Base-by-base conservation (phyloP, 2,113 vertebrate genomes). In the Gavia stellata region DNA sequence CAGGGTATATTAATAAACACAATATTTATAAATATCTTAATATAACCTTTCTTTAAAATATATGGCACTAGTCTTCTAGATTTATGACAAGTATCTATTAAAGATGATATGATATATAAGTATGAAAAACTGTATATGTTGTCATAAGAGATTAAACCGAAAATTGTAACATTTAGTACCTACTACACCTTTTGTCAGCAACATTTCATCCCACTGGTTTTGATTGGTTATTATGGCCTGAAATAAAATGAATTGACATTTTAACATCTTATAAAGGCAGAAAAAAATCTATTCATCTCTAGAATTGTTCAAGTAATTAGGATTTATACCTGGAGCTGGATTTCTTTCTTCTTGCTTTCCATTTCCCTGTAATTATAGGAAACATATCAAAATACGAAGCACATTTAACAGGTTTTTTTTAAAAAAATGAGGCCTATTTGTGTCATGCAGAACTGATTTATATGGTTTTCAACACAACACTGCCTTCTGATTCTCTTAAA, bases 131-230 rank as follows among this genome's bases (percentile, higher is more conserved):
- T 49, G 11, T 9, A 71, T 5, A 21, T 40, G 38, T 31, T 19
- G 59, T 24, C n/a, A 50, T 38, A 4, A 68, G 14, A 44, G 6
- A 63, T 40, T 75, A 73, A 65, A 42, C 18, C 61, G 53, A 72
- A 92, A 88, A 92, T 61, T 50, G n/a, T 18, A 56, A 31, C 11
- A 59, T 24, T 45, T 59, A 15, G 28, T 98, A 98, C 98, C 98
- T 98, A 97, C 97, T 83, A 98, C 72, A 47, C 98, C 98, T 94
- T 97, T 97, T 36, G 55, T 97, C 80, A 82, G 92, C 75, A 98
- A 26, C 98, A 98, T 98, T 88, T 98, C 97, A 47, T 98, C 96
- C 98, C 98, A 98, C 42, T 98, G 79, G 7, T 38, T 33, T 95
- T 98, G 94, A 81, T 10, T 75, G 11, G 80, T 94, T 97, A 98